These are phyloP conservation scores for Muntiacus muntjak DNA, from an alignment of 2,113 vertebrate genomes.

Conservation along the genomic window DNA sequence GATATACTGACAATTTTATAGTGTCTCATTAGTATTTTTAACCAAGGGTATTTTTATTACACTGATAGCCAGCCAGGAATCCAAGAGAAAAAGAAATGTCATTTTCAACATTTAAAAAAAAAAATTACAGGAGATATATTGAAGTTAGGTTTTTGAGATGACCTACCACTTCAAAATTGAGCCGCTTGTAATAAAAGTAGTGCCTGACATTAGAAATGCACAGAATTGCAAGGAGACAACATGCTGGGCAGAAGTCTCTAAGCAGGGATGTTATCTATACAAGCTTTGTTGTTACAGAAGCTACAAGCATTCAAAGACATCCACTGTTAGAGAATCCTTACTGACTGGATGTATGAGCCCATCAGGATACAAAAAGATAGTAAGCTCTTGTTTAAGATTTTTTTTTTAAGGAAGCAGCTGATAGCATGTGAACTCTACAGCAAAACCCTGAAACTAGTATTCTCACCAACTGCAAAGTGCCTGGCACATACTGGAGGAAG, in stretches of 20 bases:
- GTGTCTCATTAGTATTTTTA: constrained; percentile 38
- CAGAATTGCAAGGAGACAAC: constrained; percentile 19
- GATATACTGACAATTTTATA: background rate
- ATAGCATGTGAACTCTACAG: constrained; percentile 42
- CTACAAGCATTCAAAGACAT: constrained; percentile 48
- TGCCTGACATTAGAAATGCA: background rate
- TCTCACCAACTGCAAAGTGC: constrained; percentile 41
- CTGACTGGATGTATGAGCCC: constrained; percentile 11
- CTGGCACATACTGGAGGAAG: constrained; percentile 40
- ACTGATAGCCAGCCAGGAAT: constrained; percentile 6
- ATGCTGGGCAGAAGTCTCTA: background rate
- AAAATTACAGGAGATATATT: background rate
- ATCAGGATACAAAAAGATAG: constrained; percentile 26
- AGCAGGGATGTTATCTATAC: background rate
- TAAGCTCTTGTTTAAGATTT: constrained; percentile 55
- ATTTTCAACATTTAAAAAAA: constrained; percentile 33
- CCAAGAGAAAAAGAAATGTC: background rate
- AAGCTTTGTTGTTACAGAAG: constrained; percentile 45
- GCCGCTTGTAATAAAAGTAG: background rate
- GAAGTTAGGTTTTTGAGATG: constrained; percentile 4
- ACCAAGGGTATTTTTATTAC: constrained; percentile 11
- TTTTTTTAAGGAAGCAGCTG: constrained; percentile 57
- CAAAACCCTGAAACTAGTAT: constrained; percentile 37
- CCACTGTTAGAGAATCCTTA: constrained; percentile 47
- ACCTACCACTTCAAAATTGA: constrained; percentile 20